Evolutionary conservation across 2,888 invertebrate genomes (phyloP).

Genomic region (Spilosoma lubricipeda): DNA sequence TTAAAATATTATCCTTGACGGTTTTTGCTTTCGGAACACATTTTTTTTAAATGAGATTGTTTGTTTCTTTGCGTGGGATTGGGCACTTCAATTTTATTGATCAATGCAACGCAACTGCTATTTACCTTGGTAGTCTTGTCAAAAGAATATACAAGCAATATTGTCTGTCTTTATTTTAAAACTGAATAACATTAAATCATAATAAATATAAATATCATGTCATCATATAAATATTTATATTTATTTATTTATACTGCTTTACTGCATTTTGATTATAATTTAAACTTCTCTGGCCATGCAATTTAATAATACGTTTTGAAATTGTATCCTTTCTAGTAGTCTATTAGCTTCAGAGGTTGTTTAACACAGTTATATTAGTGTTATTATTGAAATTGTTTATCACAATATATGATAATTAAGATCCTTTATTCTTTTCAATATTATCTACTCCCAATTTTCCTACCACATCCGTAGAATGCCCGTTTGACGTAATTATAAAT

Average conservation of each 20-base stretch:
- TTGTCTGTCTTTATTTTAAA: conserved; percentile 5
- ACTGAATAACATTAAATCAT: conserved; percentile 2
- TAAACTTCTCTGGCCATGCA: background rate
- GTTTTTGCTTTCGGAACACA: background rate
- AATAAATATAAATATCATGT: no score
- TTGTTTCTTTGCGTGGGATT: conserved; percentile 21
- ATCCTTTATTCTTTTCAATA: no score
- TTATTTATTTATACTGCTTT: background rate
- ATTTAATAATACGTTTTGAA: no score
- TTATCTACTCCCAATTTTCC: no score
- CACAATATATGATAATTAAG: no score
- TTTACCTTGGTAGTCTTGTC: conserved; percentile 6
- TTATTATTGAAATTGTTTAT: background rate
- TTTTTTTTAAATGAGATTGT: no score
- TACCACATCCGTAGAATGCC: no score
- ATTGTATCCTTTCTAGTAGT: background rate
- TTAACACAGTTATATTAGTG: background rate
- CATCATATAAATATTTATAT: no score
- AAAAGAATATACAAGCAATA: background rate
- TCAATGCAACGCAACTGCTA: conserved; percentile 14
- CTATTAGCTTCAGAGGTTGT: background rate
- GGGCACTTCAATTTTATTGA: conserved; percentile 19
- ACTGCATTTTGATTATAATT: background rate
- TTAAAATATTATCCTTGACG: conserved; percentile 5
- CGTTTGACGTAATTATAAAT: no score